These are phyloP conservation scores for Melanotus villosus DNA, from an alignment of 2,888 invertebrate species.

Conservation along the genomic window DNA sequence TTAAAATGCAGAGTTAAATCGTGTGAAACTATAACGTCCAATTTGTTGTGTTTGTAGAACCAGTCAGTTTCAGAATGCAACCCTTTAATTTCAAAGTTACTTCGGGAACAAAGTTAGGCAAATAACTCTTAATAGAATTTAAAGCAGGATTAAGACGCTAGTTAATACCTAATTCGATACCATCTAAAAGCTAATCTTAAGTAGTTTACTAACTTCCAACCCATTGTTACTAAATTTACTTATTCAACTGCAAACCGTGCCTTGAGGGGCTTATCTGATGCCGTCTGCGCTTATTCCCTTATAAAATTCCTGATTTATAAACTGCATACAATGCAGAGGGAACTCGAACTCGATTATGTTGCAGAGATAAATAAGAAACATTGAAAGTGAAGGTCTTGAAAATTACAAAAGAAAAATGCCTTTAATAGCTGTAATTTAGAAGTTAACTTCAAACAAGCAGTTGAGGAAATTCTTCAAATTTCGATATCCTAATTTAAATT, in stretches of 20 bases:
- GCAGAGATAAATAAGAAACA: background rate
- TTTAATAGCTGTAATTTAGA: background rate
- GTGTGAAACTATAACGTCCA: too few species aligned
- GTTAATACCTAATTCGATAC: constrained; percentile 47
- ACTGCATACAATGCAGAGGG: constrained; percentile 19
- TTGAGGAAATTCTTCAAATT: too few species aligned
- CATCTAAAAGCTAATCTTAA: constrained; percentile 44
- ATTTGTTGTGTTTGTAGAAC: too few species aligned
- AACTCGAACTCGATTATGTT: background rate
- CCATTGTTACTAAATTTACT: constrained; percentile 46
- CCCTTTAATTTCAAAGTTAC: too few species aligned
- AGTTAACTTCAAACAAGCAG: background rate
- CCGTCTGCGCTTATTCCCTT: constrained; percentile 26
- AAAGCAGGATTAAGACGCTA: constrained; percentile 43
- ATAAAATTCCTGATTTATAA: constrained; percentile 29
- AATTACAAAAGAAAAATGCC: background rate
- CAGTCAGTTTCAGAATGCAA: too few species aligned
- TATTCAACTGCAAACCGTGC: constrained; percentile 37
- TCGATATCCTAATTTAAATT: too few species aligned
- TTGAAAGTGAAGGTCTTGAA: background rate
- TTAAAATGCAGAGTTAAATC: too few species aligned
- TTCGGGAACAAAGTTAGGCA: constrained; percentile 5
- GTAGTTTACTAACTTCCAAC: constrained; percentile 42
- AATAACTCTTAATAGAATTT: constrained; percentile 38
- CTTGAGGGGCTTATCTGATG: constrained; percentile 27